Conservation (phyloP, 2,888 invertebrate genomes). For the Apodemia mormo region DNA sequence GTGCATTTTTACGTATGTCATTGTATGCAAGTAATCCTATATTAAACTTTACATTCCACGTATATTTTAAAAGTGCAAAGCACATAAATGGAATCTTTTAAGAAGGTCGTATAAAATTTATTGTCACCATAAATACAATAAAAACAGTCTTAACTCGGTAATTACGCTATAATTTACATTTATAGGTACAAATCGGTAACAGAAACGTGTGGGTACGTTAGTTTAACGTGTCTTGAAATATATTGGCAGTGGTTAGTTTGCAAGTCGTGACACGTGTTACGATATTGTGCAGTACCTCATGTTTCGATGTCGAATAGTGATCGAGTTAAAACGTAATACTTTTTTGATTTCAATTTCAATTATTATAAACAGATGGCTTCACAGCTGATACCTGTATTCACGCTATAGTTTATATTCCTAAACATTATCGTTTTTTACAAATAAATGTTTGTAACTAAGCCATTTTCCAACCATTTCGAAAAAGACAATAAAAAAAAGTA, state of each 20-base stretch:
- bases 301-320: background rate
- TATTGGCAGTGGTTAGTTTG: background rate
- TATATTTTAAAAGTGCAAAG: background rate
- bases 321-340: background rate
- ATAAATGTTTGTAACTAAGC: too few species aligned
- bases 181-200: background rate
- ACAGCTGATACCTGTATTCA: too few species aligned
- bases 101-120: background rate
- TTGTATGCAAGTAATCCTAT: background rate
- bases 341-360: background rate
- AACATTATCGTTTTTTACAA: too few species aligned
- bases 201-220: background rate
- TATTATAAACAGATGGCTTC: too few species aligned
- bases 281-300: background rate
- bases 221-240: conserved; percentile 5
- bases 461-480: too few species aligned
- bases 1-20: background rate
- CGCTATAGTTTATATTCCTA: too few species aligned
- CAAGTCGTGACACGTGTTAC: background rate
- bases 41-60: background rate
- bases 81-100: background rate
- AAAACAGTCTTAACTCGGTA: background rate
- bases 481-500: too few species aligned
- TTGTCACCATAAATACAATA: background rate
- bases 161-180: conserved; percentile 4